Conservation (phyloP, 2,113 vertebrate species). For the Ameiurus melas region DNA sequence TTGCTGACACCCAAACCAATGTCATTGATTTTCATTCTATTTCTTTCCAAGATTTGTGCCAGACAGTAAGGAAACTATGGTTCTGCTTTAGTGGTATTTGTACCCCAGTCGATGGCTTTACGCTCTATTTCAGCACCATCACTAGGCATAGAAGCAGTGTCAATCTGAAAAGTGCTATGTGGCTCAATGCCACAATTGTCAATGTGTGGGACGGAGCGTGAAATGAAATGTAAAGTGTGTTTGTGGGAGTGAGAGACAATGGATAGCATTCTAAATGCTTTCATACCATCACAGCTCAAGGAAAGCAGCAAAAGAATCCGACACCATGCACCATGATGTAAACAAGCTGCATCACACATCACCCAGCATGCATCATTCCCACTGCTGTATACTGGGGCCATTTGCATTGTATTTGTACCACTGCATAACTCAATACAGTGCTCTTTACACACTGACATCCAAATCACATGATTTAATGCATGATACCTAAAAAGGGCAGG, state of each 20-base stretch:
- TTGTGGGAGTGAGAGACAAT: not conserved
- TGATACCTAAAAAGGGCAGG: constrained; percentile 17
- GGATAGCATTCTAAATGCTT: not conserved
- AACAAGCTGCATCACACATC: not conserved
- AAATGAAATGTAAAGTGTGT: constrained; percentile 10
- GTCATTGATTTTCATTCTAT: constrained; percentile 17
- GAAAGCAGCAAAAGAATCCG: not conserved
- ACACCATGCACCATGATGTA: not conserved
- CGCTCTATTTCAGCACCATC: constrained; percentile 15
- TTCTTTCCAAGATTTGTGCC: constrained; percentile 21
- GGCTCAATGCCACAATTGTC: constrained; percentile 30
- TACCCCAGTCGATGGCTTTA: constrained; percentile 7
- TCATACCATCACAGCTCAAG: constrained; percentile 7
- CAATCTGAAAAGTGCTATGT: constrained; percentile 30
- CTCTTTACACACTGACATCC: constrained; percentile 13
- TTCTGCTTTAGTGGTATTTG: constrained; percentile 24
- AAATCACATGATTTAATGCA: not conserved
- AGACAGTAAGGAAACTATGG: constrained; percentile 5
- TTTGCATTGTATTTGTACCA: not conserved
- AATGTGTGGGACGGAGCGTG: not conserved
- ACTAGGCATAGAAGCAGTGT: constrained; percentile 23
- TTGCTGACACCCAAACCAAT: constrained; percentile 12
- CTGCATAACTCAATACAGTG: constrained; percentile 1
- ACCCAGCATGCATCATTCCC: constrained; percentile 11
- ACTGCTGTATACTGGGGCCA: not conserved